These are phyloP conservation scores for Palythoa heliodiscus DNA, from an alignment of 92 coral and sea anemone species.

Conservation along the genomic window DNA sequence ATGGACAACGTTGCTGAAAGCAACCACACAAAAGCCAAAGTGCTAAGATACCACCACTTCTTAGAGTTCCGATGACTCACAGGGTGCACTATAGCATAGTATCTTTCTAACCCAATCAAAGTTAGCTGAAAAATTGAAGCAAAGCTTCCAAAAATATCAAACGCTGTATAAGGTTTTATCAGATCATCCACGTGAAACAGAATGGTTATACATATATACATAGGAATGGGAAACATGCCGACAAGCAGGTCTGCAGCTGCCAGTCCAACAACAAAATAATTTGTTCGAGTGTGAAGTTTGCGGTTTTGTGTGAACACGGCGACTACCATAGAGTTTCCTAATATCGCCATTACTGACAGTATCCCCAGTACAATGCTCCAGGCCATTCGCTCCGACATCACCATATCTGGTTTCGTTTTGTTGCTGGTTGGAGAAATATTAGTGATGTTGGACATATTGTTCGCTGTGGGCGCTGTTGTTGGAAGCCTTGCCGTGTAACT, in stretches of 20 bases:
- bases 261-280: conserved; percentile 71
- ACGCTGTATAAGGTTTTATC: conserved; percentile 42
- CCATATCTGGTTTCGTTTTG: not conserved
- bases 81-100: conserved; percentile 68
- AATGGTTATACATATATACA: conserved; percentile 63
- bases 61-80: conserved; percentile 78
- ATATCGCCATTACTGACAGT: conserved; percentile 70
- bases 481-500: not conserved
- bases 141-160: conserved; percentile 74
- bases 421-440: not conserved
- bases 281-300: conserved; percentile 72
- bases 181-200: conserved; percentile 45
- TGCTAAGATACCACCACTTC: conserved; percentile 51
- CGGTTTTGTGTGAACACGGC: conserved; percentile 63
- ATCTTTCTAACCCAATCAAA: conserved; percentile 70
- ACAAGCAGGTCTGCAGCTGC: conserved; percentile 77
- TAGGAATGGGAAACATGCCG: conserved; percentile 67
- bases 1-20: conserved; percentile 63
- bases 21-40: conserved; percentile 58
- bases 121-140: conserved; percentile 75
- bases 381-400: conserved; percentile 46
- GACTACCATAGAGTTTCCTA: conserved; percentile 73
- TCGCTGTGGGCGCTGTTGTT: not conserved
- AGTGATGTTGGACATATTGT: not conserved
- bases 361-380: conserved; percentile 71